phyloP scores from a whole-genome alignment of 2,797 vertebrate species.

The Pangasius sanitwongsei region DNA sequence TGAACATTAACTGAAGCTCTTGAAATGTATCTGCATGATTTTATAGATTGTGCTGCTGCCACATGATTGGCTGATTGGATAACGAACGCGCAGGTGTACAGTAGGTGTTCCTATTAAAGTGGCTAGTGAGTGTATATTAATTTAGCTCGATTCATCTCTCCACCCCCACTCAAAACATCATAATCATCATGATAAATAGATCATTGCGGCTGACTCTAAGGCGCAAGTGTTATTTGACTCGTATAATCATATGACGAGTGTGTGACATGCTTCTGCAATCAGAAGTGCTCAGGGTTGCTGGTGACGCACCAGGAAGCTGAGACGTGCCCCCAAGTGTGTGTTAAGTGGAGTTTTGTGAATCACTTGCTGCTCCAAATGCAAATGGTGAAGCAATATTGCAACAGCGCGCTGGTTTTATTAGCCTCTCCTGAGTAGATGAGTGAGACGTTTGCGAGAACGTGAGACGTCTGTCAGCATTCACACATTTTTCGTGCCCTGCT shows the following conservation, averaged over 20 bases:
- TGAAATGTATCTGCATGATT: neutral
- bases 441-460: neutral
- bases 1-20: neutral
- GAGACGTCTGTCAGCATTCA: neutral
- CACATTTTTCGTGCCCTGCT: neutral
- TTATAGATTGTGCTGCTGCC: too few relatives aligned
- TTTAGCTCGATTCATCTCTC: neutral
- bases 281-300: constrained; percentile 28
- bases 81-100: neutral
- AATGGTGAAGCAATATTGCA: constrained; percentile 1
- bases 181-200: neutral
- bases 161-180: neutral
- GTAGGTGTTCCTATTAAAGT: neutral
- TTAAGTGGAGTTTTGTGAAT: constrained; percentile 32
- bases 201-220: neutral
- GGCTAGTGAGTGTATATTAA: too few relatives aligned
- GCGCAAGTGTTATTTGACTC: constrained; percentile 7
- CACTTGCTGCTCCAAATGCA: constrained; percentile 13
- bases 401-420: constrained; percentile 23
- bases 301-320: constrained; percentile 34
- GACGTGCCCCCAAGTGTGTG: constrained; percentile 9
- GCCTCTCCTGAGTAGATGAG: constrained; percentile 11
- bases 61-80: neutral
- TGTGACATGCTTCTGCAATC: constrained; percentile 29
- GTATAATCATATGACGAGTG: constrained; percentile 28